Base-by-base conservation (phyloP, 2,888 invertebrate species). In the Amphipoea oculea region DNA sequence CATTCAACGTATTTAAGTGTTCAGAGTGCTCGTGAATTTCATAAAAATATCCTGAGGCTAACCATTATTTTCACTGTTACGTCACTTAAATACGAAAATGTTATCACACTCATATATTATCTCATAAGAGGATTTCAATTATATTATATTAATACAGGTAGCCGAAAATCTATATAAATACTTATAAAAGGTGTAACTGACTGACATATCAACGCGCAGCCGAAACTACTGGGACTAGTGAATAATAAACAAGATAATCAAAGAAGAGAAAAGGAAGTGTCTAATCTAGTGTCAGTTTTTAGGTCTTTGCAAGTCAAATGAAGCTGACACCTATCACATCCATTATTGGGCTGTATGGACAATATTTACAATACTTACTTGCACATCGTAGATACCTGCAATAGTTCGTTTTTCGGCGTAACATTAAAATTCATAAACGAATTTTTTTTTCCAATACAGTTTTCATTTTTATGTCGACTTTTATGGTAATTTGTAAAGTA, bases 1-100 rank as follows among this genome's bases (percentile, higher is more conserved):
- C 83, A 87, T 85, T 77, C 73, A 76, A 69, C 74, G 73, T 79
- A 48, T 65, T 57, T 40, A 11, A 63, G 71, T 42, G 42, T 87
- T 87, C 82, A 78, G 36, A 66, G 81, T 40, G 63, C 51, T 73
- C 63, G 48, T 75, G 70, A 75, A 73, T 82, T 71, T 78, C 51
- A 75, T 60, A 76, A 36, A 67, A 76, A 75, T 74, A 60, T 40
- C 29, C 45, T 40, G 12, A 45, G 14, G 63, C 14, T 48, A 17
- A 45, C 36, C 7, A n/a, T 48, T 73, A 36, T 48, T 72, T 45
- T 45, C 17, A 45, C 23, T 73, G 17, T 60, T 45, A 36, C 29
- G 45, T 60, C 36, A 60, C 57, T 7, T 17, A 60, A 36, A 73
- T 65, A 48, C 17, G 23, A n/a, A 48, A 51, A 36, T 73, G 9